phyloP scores from a whole-genome alignment of 2,797 vertebrate species.

The Thaleichthys pacificus region DNA sequence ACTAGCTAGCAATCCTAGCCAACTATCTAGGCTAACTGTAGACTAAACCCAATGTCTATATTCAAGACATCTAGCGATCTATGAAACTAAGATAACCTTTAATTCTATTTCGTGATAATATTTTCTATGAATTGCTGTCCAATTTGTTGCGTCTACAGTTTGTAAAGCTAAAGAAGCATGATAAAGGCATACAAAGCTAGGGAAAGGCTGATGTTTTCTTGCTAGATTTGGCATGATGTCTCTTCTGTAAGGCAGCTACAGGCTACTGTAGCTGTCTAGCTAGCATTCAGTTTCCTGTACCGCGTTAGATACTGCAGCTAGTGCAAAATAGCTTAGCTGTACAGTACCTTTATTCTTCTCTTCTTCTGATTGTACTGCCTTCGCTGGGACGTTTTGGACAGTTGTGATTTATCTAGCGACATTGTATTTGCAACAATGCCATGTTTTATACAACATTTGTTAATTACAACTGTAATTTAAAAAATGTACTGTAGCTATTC shows the following conservation, averaged over 20 bases:
- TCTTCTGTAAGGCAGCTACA: background rate
- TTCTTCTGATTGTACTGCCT: constrained; percentile 10
- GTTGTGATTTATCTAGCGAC: constrained; percentile 13
- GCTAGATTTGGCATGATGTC: background rate
- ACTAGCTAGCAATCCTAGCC: too few relatives aligned
- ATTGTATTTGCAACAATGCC: background rate
- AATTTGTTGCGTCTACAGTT: background rate
- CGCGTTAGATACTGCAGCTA: background rate
- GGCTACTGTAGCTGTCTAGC: constrained; percentile 6
- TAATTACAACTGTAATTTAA: background rate
- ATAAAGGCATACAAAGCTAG: too few relatives aligned
- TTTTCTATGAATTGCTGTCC: background rate
- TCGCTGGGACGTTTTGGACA: constrained; percentile 17
- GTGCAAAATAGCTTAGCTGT: background rate
- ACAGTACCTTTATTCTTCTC: constrained; percentile 20
- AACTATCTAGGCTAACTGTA: too few relatives aligned
- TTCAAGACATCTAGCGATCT: too few relatives aligned
- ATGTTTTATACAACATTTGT: background rate
- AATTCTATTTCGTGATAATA: too few relatives aligned
- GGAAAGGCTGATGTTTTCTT: too few relatives aligned
- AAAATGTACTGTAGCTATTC: constrained; percentile 30
- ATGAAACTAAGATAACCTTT: too few relatives aligned
- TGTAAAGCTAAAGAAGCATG: background rate
- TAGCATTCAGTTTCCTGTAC: background rate
- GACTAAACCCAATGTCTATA: too few relatives aligned